Base-by-base conservation (phyloP, 92 coral and sea anemone genomes). In the Galaxea fascicularis region DNA sequence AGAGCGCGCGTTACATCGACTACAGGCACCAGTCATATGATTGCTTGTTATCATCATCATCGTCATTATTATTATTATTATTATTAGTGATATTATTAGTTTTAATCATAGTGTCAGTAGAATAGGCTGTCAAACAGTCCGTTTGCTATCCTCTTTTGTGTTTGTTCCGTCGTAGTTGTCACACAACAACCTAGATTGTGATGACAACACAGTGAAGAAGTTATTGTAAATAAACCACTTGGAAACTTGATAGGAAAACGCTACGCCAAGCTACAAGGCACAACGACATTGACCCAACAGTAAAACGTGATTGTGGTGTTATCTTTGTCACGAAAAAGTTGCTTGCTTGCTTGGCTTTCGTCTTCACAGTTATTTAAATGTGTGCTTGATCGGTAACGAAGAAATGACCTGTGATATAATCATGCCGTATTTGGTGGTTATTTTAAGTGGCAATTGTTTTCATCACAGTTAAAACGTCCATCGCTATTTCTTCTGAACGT, bases 111-210 rank as follows among this genome's bases (percentile, higher is more conserved):
- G 6, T 35, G 41, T 35, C 41, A 2, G 41, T 35, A 35, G 6
- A 35, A 35, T 60, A 47, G 60, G 54, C 44, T 72, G 77, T 72
- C 25, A 16, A 72, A 72, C 77, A 49, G 77, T 49, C 77, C 58
- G 17, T 3, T 44, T 46, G 53, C 47, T 47, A 35, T 35, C 41
- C 41, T 35, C 41, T 2, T 35, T 35, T 2, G 41, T 35, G 41
- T 35, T 35, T 2, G 41, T 35, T 35, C 6, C 41, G 41, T 35
- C 6, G 41, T 35, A 6, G 41, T 35, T 35, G 41, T 35, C 41
- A 35, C 41, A n/a, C n/a, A n/a, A n/a, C n/a, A n/a, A n/a, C n/a
- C 41, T 35, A 15, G 3, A 17, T 57, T 57, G 63, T 24, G 63
- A n/a, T 57, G 63, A 17, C 27, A 21, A 22, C 66, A 4, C 11